Conservation (phyloP, 2,113 vertebrate genomes). For the Alectura lathami region DNA sequence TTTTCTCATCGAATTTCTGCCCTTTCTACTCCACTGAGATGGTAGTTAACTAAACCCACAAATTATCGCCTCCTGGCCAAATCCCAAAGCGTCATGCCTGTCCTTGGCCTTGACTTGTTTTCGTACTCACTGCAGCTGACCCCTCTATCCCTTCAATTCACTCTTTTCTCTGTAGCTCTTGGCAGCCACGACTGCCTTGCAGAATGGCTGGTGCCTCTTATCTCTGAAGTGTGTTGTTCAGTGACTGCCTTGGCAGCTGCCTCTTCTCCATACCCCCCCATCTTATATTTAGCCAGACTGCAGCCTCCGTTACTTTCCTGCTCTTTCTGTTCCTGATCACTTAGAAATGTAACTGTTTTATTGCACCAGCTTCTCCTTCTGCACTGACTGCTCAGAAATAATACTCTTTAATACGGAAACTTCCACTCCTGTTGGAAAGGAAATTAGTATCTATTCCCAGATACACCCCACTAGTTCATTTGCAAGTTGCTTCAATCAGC, state of each 20-base stretch:
- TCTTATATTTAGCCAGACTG: background rate
- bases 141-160: conserved; percentile 40
- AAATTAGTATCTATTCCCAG: conserved; percentile 55
- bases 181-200: conserved; percentile 38
- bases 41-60: conserved; percentile 49
- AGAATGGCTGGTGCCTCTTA: conserved; percentile 61
- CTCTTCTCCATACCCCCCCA: background rate
- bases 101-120: conserved; percentile 60
- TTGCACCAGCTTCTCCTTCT: background rate
- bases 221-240: conserved; percentile 59
- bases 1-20: conserved; percentile 33
- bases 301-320: background rate
- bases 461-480: conserved; percentile 48
- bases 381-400: conserved; percentile 24
- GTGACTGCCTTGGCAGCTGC: background rate
- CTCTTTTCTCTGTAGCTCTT: conserved; percentile 49
- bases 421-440: background rate
- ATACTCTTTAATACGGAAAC: background rate
- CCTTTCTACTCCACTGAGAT: conserved; percentile 48
- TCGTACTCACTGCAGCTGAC: conserved; percentile 44
- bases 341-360: background rate
- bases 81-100: conserved; percentile 47
- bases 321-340: background rate
- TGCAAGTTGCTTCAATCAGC: conserved; percentile 39
- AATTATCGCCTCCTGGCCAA: conserved; percentile 66